A percentile compares a stretch with the other conserved stretches of the same genome.
Conservation (phyloP, 2,888 invertebrate species). For the Synanthedon formicaeformis region DNA sequence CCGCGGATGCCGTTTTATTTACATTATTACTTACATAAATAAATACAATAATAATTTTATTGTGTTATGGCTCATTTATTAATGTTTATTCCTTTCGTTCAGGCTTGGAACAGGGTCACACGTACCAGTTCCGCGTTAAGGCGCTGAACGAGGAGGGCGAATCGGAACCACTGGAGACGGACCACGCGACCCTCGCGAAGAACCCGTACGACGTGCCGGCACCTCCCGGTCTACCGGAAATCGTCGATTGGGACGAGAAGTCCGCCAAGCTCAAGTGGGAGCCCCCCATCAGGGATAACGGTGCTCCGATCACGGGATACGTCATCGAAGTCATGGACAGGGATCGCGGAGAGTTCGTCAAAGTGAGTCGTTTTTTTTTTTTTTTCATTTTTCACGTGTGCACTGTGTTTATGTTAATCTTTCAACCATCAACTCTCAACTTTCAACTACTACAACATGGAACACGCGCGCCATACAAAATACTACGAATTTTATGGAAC, state of each 20-base stretch:
- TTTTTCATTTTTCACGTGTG: not conserved
- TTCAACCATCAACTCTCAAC: too few species aligned
- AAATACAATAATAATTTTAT: too few species aligned
- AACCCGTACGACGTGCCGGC: constrained; percentile 95
- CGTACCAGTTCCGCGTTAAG: constrained; percentile 97
- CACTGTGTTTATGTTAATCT: too few species aligned
- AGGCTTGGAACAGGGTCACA: constrained; percentile 93
- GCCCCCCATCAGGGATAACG: constrained; percentile 88
- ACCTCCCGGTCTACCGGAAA: constrained; percentile 90
- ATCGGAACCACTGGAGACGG: constrained; percentile 93
- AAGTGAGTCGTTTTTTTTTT: constrained; percentile 39
- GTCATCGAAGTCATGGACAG: constrained; percentile 93
- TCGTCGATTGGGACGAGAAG: constrained; percentile 91
- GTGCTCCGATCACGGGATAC: constrained; percentile 94
- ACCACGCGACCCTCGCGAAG: constrained; percentile 90
- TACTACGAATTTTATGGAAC: too few species aligned
- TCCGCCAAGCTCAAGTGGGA: constrained; percentile 93
- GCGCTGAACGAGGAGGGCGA: constrained; percentile 98
- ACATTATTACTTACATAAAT: too few species aligned
- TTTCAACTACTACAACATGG: too few species aligned
- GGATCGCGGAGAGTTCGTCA: constrained; percentile 85
- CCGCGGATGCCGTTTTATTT: too few species aligned
- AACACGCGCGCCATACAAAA: too few species aligned
- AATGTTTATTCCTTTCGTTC: constrained; percentile 10
- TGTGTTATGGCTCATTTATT: too few species aligned